Base-by-base conservation (phyloP, 2,113 vertebrate species). In the Elephas maximus region DNA sequence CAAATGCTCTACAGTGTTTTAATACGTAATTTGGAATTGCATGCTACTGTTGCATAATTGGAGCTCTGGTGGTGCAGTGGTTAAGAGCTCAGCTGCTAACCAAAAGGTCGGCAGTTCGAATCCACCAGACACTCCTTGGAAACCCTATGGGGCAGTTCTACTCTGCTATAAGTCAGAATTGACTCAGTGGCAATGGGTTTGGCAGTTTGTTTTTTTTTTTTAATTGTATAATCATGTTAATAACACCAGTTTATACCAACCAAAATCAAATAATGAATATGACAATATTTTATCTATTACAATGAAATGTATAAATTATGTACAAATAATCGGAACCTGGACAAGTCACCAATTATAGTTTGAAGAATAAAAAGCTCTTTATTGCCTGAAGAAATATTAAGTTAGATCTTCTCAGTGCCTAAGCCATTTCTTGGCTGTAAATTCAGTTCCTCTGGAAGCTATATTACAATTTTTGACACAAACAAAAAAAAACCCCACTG, bases 331-430 rank as follows among this genome's bases (percentile, higher is more conserved):
- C 94, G 78, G 30, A 90, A 95, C 73, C 85, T 83, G 11, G 85
- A 57, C 26, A 92, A 92, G 51, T 62, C 67, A 62, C 60, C 26
- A n/a, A 86, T 44, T 45, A 87, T n/a, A 77, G 51, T 65, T 44
- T 88, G 73, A 92, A 90, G 74, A 94, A n/a, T 57, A 90, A 91
- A 80, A 88, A 69, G 53, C 23, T 92, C 65, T 76, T 81, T 71
- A 60, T 69, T 48, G 53, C 44, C 67, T 73, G 53, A 90, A 86
- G 48, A 95, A 90, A 86, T 51, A 41, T 10, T 45, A 62, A 69
- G 12, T 33, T 78, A 74, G 60, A 44, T 65, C 77, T 78, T 84
- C 44, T 81, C 7, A 77, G 45, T 81, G 48, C 20, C 7, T 92
- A 79, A 81, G 30, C 37, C 41, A 80, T 86, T 93, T 92, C 84